These are phyloP conservation scores for Odobenus rosmarus DNA, from an alignment of 2,113 vertebrate genomes.

Conservation along the genomic window DNA sequence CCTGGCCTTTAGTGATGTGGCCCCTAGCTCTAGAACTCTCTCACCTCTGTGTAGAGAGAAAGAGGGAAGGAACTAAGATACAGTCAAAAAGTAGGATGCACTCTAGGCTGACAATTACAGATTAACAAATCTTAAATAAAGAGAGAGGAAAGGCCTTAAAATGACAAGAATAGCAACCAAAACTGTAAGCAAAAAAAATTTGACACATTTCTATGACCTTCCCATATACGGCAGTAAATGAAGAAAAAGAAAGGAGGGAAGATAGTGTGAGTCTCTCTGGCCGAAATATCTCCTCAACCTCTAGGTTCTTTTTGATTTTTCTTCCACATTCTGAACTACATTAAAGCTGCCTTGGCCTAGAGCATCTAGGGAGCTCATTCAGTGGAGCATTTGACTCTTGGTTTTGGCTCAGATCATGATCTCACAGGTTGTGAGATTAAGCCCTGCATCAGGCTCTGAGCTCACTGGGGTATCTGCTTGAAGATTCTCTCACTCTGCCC, in stretches of 20 bases:
- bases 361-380: not conserved
- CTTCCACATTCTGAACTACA: not conserved
- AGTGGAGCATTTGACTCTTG: not conserved
- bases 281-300: not conserved
- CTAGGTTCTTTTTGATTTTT: not conserved
- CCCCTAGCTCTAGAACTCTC: not conserved
- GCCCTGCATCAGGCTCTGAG: not conserved
- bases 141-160: not conserved
- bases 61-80: not conserved
- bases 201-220: not conserved
- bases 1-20: not conserved
- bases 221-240: accelerated
- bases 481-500: not conserved
- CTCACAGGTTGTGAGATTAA: not conserved
- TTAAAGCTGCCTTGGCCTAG: not conserved
- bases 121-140: not conserved
- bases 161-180: not conserved
- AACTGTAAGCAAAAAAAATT: not conserved
- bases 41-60: not conserved
- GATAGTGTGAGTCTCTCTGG: not conserved
- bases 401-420: not conserved
- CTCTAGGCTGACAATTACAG: not conserved
- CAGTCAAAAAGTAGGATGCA: not conserved
- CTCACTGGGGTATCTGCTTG: not conserved
- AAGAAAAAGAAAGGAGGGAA: not conserved